These are phyloP conservation scores for Psix sp. DNA, from an alignment of 1,140 invertebrate genomes.

Conservation along the genomic window DNA sequence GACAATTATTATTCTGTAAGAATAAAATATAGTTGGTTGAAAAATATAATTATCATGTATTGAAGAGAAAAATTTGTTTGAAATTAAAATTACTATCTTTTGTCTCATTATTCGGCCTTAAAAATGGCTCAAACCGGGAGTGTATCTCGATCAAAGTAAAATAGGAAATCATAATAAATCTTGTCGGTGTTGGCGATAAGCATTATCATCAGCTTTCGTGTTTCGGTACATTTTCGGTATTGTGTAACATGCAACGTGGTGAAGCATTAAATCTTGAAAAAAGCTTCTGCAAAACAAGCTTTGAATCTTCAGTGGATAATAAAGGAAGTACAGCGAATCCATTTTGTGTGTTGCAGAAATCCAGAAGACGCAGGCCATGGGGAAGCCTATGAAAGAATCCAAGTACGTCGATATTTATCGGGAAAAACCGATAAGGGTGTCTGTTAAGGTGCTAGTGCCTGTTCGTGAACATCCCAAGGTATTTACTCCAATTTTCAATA, in stretches of 20 bases:
- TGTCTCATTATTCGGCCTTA: background rate
- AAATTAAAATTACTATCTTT: background rate
- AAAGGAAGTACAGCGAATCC: constrained; percentile 50
- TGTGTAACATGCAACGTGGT: constrained; percentile 45
- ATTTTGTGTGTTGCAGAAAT: constrained; percentile 78
- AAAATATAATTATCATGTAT: no score
- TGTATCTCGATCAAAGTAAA: constrained; percentile 35
- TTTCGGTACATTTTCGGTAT: constrained; percentile 51
- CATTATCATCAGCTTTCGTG: constrained; percentile 56
- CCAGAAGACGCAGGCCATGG: constrained; percentile 80
- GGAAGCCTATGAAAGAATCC: constrained; percentile 79
- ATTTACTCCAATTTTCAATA: no score
- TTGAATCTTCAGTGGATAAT: constrained; percentile 40
- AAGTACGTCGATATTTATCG: constrained; percentile 90
- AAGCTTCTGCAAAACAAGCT: constrained; percentile 33
- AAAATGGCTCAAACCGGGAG: background rate
- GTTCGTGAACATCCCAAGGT: constrained; percentile 93
- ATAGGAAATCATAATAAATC: constrained; percentile 55
- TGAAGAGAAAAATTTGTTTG: background rate
- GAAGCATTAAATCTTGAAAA: constrained; percentile 50
- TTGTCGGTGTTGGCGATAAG: constrained; percentile 44
- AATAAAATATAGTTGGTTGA: no score
- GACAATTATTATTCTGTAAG: no score
- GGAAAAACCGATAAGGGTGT: constrained; percentile 89
- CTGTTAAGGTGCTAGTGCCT: constrained; percentile 90